A percentile compares a stretch with the other conserved stretches of the same genome.
Evolutionary conservation across 92 coral and sea anemone genomes (phyloP).

Genomic region (Ricordea florida): DNA sequence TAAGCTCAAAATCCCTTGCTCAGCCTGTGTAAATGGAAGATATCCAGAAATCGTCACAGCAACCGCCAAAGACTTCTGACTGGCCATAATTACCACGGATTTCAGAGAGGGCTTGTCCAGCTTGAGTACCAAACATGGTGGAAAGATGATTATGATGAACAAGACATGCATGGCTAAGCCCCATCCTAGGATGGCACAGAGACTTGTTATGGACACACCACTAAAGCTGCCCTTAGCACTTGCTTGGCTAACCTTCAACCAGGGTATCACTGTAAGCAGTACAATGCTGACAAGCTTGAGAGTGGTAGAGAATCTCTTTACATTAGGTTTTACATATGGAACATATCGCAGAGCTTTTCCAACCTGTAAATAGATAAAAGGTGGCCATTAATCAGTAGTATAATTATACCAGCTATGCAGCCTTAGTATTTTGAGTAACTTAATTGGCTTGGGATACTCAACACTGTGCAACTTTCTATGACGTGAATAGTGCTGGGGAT

Average conservation of each 20-base stretch:
- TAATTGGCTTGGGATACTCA: too few species aligned
- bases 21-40: conserved; percentile 77
- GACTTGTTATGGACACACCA: conserved; percentile 62
- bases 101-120: conserved; percentile 71
- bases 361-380: conserved; percentile 53
- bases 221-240: conserved; percentile 78
- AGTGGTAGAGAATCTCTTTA: conserved; percentile 70
- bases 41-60: conserved; percentile 78
- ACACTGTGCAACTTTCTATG: too few species aligned
- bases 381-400: background rate
- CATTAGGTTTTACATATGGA: conserved; percentile 72
- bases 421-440: too few species aligned
- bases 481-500: too few species aligned
- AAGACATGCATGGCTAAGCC: conserved; percentile 80
- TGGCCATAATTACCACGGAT: conserved; percentile 80
- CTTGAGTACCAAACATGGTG: conserved; percentile 59
- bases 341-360: conserved; percentile 86
- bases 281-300: conserved; percentile 75
- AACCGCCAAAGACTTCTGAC: conserved; percentile 89
- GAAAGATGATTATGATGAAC: conserved; percentile 60
- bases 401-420: background rate
- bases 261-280: conserved; percentile 83
- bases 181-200: conserved; percentile 85
- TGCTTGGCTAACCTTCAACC: conserved; percentile 96
- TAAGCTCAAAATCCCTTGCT: conserved; percentile 83